Evolutionary conservation across 2,888 invertebrate species (phyloP).

Genomic region (Andrena haemorrhoa): DNA sequence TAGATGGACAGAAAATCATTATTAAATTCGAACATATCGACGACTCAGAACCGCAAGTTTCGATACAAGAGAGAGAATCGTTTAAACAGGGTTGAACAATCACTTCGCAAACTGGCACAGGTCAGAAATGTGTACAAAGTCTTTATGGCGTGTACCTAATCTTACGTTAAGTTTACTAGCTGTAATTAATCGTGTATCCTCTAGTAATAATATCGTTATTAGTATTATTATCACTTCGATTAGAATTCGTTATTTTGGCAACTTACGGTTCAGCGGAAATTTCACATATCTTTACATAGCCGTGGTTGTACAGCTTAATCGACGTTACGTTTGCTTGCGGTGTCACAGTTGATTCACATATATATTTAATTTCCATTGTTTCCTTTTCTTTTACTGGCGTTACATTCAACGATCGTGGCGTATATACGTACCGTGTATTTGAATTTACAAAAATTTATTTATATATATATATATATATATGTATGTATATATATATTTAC

Average conservation of each 20-base stretch:
- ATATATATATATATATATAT: no score
- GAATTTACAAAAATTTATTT: constrained; percentile 80
- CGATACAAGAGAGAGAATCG: constrained; percentile 47
- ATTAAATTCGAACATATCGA: constrained; percentile 75
- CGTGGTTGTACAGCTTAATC: constrained; percentile 65
- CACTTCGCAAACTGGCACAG: constrained; percentile 57
- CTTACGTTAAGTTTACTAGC: constrained; percentile 73
- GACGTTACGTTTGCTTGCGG: constrained; percentile 64
- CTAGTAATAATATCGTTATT: constrained; percentile 74
- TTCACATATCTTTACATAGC: constrained; percentile 76
- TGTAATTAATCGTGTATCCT: constrained; percentile 70
- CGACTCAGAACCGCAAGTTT: constrained; percentile 77
- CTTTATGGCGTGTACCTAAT: constrained; percentile 68
- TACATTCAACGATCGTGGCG: constrained; percentile 80
- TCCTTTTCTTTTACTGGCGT: constrained; percentile 74
- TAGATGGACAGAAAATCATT: constrained; percentile 77
- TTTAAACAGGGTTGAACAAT: constrained; percentile 50
- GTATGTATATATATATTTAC: constrained; percentile 77
- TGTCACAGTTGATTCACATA: constrained; percentile 78
- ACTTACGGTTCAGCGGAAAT: constrained; percentile 81
- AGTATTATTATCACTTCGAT: constrained; percentile 76
- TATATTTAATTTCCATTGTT: constrained; percentile 69
- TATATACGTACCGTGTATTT: constrained; percentile 68
- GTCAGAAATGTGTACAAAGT: constrained; percentile 72
- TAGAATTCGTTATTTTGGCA: constrained; percentile 82